Evolutionary conservation across 1,140 invertebrate species (phyloP).

Genomic region (Drosophila neocordata): DNA sequence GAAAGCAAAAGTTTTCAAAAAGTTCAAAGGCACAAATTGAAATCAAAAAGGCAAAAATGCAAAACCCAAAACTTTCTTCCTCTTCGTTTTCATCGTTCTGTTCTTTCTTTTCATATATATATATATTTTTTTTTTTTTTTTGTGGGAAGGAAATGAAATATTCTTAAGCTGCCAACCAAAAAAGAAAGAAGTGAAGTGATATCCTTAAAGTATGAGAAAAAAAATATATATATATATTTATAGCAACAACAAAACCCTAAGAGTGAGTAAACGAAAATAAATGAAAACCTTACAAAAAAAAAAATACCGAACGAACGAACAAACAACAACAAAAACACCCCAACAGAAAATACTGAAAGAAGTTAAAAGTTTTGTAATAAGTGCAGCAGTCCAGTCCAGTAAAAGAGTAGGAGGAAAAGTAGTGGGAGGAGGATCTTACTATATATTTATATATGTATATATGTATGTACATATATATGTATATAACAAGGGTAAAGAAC

Average conservation of each 20-base stretch:
- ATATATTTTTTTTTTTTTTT: too few relatives aligned
- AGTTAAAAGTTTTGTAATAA: slow-evolving; percentile 64
- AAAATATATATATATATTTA: background rate
- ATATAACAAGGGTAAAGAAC: background rate
- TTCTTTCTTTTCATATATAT: too few relatives aligned
- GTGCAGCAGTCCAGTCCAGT: slow-evolving; percentile 34
- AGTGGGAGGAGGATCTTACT: background rate
- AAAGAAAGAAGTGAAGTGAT: slow-evolving; percentile 39
- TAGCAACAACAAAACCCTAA: slow-evolving; percentile 25
- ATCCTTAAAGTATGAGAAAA: slow-evolving; percentile 26
- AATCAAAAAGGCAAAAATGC: slow-evolving; percentile 33
- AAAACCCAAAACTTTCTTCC: slow-evolving; percentile 19
- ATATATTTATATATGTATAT: too few relatives aligned
- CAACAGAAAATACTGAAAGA: slow-evolving; percentile 31
- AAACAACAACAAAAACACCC: slow-evolving; percentile 35
- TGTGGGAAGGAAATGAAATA: slow-evolving; percentile 41
- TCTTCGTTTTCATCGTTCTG: background rate
- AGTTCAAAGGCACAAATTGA: slow-evolving; percentile 40
- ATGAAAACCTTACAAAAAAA: slow-evolving; percentile 49
- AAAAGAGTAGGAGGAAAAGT: background rate
- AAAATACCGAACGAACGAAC: too few relatives aligned
- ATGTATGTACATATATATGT: background rate
- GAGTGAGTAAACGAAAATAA: slow-evolving; percentile 51
- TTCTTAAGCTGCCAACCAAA: slow-evolving; percentile 25
- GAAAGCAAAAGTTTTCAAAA: slow-evolving; percentile 49